A percentile compares a stretch with the other conserved stretches of the same genome.
phyloP scores from a whole-genome alignment of 1,140 invertebrate species.

The Pristionchus pacificus region DNA sequence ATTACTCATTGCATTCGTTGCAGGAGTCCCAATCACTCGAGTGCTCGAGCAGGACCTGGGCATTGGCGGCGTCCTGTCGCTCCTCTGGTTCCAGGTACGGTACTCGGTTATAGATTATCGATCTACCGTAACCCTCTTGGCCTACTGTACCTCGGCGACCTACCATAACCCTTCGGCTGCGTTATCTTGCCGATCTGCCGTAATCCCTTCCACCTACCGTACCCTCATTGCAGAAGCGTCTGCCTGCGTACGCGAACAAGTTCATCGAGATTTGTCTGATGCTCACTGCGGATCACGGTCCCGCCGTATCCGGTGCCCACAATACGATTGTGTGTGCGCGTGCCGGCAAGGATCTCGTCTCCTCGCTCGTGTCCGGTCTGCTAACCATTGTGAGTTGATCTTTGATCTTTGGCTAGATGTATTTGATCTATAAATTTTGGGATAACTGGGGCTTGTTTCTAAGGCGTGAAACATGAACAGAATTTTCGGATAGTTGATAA shows the following conservation, averaged over 20 bases:
- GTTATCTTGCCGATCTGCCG: no score
- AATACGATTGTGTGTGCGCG: conserved; percentile 98
- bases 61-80: conserved; percentile 90
- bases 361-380: conserved; percentile 87
- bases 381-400: conserved; percentile 94
- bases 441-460: no score
- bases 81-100: conserved; percentile 94
- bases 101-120: no score
- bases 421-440: no score
- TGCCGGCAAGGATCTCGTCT: conserved; percentile 97
- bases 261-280: conserved; percentile 99
- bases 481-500: no score
- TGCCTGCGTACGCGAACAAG: conserved; percentile 88
- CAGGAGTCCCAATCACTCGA: conserved; percentile 92
- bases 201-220: no score
- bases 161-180: no score
- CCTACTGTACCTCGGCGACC: no score
- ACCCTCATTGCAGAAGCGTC: conserved; percentile 65
- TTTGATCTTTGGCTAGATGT: no score
- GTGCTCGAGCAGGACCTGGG: conserved; percentile 76
- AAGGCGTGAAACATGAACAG: no score
- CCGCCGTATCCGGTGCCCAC: conserved; percentile 95
- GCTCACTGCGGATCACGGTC: conserved; percentile 97
- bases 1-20: no score
- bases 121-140: no score